phyloP scores from a whole-genome alignment of 2,888 invertebrate species.

The Xanthia togata region DNA sequence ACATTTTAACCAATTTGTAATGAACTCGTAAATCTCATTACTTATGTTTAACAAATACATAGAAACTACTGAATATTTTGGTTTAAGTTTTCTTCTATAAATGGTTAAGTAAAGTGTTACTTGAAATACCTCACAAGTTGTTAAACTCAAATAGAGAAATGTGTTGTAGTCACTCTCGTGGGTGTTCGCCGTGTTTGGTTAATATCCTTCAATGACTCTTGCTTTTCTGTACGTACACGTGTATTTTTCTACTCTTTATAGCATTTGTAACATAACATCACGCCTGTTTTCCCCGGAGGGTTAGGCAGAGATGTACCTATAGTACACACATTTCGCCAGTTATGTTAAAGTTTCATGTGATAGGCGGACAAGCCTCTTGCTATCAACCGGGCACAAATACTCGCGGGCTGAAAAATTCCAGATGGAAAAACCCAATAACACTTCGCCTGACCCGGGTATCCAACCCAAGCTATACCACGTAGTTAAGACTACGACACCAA shows the following conservation, averaged over 20 bases:
- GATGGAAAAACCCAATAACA: too few species aligned
- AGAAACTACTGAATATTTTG: neutral
- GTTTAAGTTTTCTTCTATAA: too few species aligned
- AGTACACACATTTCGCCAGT: neutral
- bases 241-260: neutral
- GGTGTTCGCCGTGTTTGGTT: neutral
- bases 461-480: too few species aligned
- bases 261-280: neutral
- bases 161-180: neutral
- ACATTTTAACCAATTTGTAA: neutral
- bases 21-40: neutral
- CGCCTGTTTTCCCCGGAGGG: rapidly evolving
- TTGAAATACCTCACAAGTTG: neutral
- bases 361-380: neutral
- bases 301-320: neutral
- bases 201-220: slow-evolving; percentile 32
- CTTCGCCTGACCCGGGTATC: neutral
- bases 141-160: slow-evolving; percentile 12
- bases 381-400: neutral
- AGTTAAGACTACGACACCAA: too few species aligned
- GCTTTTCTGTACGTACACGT: slow-evolving; percentile 1
- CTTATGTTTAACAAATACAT: neutral
- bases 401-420: too few species aligned
- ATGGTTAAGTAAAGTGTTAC: neutral
- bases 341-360: too few species aligned